A percentile compares a stretch with the other conserved stretches of the same genome.
These are phyloP conservation scores for Meloidogyne floridensis DNA, from an alignment of 1,140 invertebrate species.

Conservation along the genomic window DNA sequence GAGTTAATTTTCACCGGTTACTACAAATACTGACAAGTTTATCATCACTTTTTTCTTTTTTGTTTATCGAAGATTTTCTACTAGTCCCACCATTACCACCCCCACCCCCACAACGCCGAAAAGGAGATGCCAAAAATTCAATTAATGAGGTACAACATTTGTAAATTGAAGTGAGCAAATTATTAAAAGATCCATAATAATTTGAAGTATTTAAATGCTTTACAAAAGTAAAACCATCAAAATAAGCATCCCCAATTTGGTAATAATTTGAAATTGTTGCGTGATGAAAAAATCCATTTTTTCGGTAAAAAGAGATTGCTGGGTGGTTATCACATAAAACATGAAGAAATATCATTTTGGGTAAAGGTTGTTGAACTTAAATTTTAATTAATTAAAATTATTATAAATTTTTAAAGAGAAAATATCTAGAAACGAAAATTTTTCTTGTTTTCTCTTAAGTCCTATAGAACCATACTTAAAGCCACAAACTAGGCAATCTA, in stretches of 20 bases:
- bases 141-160: constrained; percentile 22
- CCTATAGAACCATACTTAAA: no score
- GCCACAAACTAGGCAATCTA: no score
- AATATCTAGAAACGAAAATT: no score
- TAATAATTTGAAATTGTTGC: constrained; percentile 27
- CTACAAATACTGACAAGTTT: constrained; percentile 5
- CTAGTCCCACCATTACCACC: neutral
- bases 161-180: constrained; percentile 18
- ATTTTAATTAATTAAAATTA: neutral
- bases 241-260: constrained; percentile 8
- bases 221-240: constrained; percentile 27
- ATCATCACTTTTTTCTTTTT: neutral
- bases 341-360: constrained; percentile 24
- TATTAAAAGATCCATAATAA: neutral
- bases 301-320: constrained; percentile 29
- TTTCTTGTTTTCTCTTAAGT: no score
- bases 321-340: constrained; percentile 19
- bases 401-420: neutral
- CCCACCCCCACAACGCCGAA: neutral
- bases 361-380: neutral
- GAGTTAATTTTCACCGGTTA: neutral
- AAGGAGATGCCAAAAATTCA: constrained; percentile 14
- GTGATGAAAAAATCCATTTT: constrained; percentile 29
- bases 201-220: neutral
- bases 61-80: neutral